Evolutionary conservation across 2,888 invertebrate species (phyloP), one percentile per base, ranked within the genome.

Genomic region (Dryobota labecula): DNA sequence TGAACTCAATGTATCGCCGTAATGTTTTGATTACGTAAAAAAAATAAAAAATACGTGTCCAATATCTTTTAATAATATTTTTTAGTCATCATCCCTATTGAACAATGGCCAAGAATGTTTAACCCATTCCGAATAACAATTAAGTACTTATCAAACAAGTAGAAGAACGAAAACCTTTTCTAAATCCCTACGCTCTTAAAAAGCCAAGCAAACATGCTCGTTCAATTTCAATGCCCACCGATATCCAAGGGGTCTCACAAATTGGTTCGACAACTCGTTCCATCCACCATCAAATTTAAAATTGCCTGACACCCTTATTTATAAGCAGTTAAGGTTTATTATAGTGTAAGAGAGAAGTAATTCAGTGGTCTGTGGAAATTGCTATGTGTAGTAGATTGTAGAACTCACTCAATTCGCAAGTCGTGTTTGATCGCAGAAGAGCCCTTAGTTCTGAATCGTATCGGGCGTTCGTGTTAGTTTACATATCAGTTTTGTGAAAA

Each of bases 391-490:
- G 62, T 69, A 11, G 20, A 61, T 61, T 61, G 66, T 66, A 81
- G 85, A 89, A 91, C 91, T 91, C 93, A 92, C 93, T 94, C 93
- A 93, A 92, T 94, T 92, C 90, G 89, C 91, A 88, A 91, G 91
- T 90, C 87, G 86, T 94, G 92, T 94, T 94, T 94, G 94, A 91
- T 91, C 90, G 90, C 87, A 86, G 86, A 89, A 92, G 93, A 88
- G 87, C 90, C 89, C 92, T 89, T 84, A 83, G 81, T 77, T 78
- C 76, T 70, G 58, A 66, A 74, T 70, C 68, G 72, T 71, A 73
- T 72, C 75, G 73, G 80, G 62, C 77, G 80, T 57, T 72, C 33
- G 47, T 70, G 41, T 66, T 58, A 74, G 73, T 76, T 73, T 83
- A 67, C 70, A 62, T 66, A 71, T 56, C 63, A 69, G 68, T 60